Evolutionary conservation across 2,888 invertebrate genomes (phyloP).

Genomic region (Eurytoma adleriae): DNA sequence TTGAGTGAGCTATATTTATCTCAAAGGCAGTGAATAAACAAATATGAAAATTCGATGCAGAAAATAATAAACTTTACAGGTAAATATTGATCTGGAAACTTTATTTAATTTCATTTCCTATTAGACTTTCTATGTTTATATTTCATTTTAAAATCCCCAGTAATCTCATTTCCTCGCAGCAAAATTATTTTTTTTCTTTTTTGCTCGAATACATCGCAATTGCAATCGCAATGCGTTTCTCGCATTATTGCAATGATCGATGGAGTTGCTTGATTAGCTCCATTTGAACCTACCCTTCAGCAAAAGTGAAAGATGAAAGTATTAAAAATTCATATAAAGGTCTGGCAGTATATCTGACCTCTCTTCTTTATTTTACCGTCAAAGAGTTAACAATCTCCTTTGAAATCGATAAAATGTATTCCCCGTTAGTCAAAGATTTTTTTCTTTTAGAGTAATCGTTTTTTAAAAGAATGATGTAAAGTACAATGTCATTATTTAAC

Average conservation of each 20-base stretch:
- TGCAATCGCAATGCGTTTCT: slow-evolving; percentile 6
- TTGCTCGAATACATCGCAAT: slow-evolving; percentile 24
- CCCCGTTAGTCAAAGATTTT: not conserved
- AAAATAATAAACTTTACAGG: too few relatives aligned
- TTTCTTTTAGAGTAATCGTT: too few relatives aligned
- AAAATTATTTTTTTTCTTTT: slow-evolving; percentile 5
- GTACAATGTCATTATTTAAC: too few relatives aligned
- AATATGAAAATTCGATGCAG: too few relatives aligned
- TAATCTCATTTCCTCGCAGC: not conserved
- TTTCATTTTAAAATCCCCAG: too few relatives aligned
- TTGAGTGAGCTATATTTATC: too few relatives aligned
- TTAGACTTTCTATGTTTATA: too few relatives aligned
- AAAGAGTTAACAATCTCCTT: slow-evolving; percentile 9
- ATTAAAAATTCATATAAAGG: slow-evolving; percentile 21
- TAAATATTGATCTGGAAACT: too few relatives aligned
- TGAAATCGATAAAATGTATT: slow-evolving; percentile 9
- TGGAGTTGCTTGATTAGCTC: slow-evolving; percentile 42
- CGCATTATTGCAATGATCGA: slow-evolving; percentile 28
- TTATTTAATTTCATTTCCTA: too few relatives aligned
- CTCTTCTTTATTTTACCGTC: not conserved
- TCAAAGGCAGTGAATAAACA: too few relatives aligned
- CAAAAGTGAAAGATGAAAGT: slow-evolving; percentile 19
- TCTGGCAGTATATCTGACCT: slow-evolving; percentile 1
- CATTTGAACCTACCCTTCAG: not conserved
- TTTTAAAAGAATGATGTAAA: too few relatives aligned